phyloP scores from a whole-genome alignment of 2,113 vertebrate genomes.

The Daphoenositta chrysoptera region DNA sequence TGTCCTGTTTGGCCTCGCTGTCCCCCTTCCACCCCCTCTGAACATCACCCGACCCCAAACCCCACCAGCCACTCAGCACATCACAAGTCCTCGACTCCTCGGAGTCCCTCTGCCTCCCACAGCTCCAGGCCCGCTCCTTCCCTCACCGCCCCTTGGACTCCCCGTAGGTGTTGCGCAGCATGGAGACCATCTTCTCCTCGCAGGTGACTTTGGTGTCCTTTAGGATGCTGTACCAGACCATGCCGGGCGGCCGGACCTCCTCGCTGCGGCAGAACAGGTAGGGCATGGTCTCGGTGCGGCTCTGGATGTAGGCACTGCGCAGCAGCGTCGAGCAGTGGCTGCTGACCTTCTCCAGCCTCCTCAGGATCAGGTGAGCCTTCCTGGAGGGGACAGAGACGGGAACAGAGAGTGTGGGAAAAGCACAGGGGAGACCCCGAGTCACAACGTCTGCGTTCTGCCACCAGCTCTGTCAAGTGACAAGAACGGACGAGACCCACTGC shows the following conservation, averaged over 20 bases:
- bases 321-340: constrained; percentile 84
- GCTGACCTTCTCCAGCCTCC: constrained; percentile 90
- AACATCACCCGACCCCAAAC: constrained; percentile 50
- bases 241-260: constrained; percentile 78
- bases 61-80: constrained; percentile 65
- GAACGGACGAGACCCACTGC: fast-evolving
- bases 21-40: constrained; percentile 44
- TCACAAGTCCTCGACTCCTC: constrained; percentile 32
- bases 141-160: constrained; percentile 96
- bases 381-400: constrained; percentile 62
- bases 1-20: constrained; percentile 69
- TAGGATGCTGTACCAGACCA: constrained; percentile 87
- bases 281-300: constrained; percentile 90
- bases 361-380: constrained; percentile 93
- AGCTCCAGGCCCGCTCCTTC: constrained; percentile 48
- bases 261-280: constrained; percentile 91
- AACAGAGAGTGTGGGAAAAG: not conserved
- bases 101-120: constrained; percentile 59
- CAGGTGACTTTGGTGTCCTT: constrained; percentile 90
- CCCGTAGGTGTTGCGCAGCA: constrained; percentile 94
- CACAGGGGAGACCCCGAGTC: not conserved
- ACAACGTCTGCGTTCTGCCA: not conserved
- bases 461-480: not conserved
- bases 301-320: constrained; percentile 92
- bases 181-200: constrained; percentile 92